Conservation (phyloP, 2,888 invertebrate genomes). For the Gisinianus flammeolus region DNA sequence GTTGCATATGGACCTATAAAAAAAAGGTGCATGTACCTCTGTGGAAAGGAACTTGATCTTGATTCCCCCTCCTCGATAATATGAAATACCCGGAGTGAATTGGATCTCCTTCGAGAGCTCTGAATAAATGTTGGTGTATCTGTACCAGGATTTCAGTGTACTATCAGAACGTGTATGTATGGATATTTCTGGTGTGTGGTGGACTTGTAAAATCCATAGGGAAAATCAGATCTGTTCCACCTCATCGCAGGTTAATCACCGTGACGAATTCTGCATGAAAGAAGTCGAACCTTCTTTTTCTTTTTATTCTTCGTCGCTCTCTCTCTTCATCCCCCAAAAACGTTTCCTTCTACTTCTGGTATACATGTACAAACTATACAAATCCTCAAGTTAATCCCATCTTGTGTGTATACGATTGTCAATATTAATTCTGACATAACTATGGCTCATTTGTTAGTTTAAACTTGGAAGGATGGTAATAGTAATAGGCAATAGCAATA, state of each 20-base stretch:
- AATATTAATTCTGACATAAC: not conserved
- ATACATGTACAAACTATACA: not conserved
- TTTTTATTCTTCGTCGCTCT: not conserved
- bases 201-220: not conserved
- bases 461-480: too few relatives aligned
- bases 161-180: not conserved
- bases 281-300: not conserved
- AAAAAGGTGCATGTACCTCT: too few relatives aligned
- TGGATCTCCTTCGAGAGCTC: not conserved
- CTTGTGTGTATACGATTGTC: not conserved
- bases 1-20: too few relatives aligned
- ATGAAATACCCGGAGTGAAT: not conserved
- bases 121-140: too few relatives aligned
- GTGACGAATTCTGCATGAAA: constrained; percentile 42
- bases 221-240: constrained; percentile 50
- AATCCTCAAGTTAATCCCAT: not conserved
- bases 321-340: not conserved
- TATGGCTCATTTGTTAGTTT: not conserved
- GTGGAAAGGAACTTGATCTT: too few relatives aligned
- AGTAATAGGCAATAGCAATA: too few relatives aligned
- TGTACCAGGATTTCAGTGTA: too few relatives aligned
- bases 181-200: not conserved
- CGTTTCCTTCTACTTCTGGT: not conserved
- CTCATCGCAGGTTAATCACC: constrained; percentile 52
- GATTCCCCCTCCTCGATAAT: too few relatives aligned